phyloP scores from a whole-genome alignment of 2,113 vertebrate genomes.

The Menidia beryllina region DNA sequence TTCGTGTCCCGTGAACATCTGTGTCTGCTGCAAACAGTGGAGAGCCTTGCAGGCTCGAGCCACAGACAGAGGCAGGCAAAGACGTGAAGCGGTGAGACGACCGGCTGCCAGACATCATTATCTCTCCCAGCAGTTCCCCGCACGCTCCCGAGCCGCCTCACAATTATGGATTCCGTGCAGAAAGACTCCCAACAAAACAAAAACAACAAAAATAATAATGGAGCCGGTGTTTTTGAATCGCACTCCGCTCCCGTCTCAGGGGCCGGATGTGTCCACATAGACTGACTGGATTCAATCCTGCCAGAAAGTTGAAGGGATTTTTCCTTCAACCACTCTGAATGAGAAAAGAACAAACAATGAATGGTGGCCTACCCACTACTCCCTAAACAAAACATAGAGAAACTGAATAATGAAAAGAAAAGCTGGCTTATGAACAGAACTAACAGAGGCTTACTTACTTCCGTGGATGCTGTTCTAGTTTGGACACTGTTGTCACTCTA shows the following conservation, averaged over 20 bases:
- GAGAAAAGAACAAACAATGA: conserved; percentile 33
- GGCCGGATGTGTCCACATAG: conserved; percentile 24
- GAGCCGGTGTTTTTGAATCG: conserved; percentile 39
- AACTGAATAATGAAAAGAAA: conserved; percentile 29
- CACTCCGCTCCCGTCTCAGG: conserved; percentile 26
- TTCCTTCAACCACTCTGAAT: conserved; percentile 26
- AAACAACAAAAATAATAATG: conserved; percentile 42
- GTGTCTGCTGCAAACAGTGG: conserved; percentile 26
- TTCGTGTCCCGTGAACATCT: conserved; percentile 42
- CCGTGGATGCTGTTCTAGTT: neutral
- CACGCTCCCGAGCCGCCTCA: conserved; percentile 37
- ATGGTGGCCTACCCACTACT: conserved; percentile 41
- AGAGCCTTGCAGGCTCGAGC: conserved; percentile 4
- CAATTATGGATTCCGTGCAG: conserved; percentile 36
- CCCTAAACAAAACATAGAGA: conserved; percentile 14
- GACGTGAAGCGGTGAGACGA: conserved; percentile 42
- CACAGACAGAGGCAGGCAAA: conserved; percentile 34
- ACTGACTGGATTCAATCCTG: conserved; percentile 31
- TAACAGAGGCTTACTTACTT: neutral
- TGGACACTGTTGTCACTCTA: conserved; percentile 3
- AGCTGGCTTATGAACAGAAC: conserved; percentile 4
- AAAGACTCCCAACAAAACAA: conserved; percentile 31
- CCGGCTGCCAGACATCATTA: conserved; percentile 71
- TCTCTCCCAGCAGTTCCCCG: conserved; percentile 59
- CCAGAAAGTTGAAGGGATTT: conserved; percentile 32